Base-by-base conservation (phyloP, 30 jellyfish, hydroid and myxozoan genomes). In the Hydractinia symbiolongicarpus region DNA sequence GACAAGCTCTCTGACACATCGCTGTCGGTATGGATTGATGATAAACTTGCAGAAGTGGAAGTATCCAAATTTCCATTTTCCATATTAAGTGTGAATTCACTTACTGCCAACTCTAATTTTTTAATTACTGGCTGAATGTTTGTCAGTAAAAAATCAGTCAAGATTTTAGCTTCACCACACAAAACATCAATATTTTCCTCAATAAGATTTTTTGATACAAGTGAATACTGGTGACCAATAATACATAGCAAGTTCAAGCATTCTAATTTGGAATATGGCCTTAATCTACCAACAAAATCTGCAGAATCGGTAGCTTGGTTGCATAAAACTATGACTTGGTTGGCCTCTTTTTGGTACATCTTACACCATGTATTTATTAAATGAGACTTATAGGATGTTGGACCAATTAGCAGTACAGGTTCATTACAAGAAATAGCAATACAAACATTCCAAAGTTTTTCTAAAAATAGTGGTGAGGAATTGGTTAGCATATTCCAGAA, bases 221-320 rank as follows among this genome's bases (percentile, higher is more conserved):
- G 15, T 17, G 19, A 58, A 58, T 58, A 58, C 17, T 58, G 69
- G 16, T 58, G 15, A 16, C 16, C 15, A 58, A 11, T 58, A 16
- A 16, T 58, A 16, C 15, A 11, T 5, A 50, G 11, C 11, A 71
- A 50, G 5, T 71, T 71, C 30, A 71, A 7, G 54, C 50, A n/a
- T 20, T 71, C 80, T 4, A 9, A 8, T n/a, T 71, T 14, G 9
- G 80, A 71, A 71, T n/a, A 71, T 71, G 80, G 80, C 13, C 80
- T 55, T 30, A 71, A 50, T 20, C 80, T 71, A 6, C 80, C 80
- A 5, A 71, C 56, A 15, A 71, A 20, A 71, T 71, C 80, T n/a
- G 80, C 80, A 5, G 80, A 71, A 50, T 71, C 80, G 9, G 80
- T 71, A n/a, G 80, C 30, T 8, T 10, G 30, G 68, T 71, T 71